phyloP scores from a whole-genome alignment of 2,113 vertebrate genomes.

The Thalassoma bifasciatum region DNA sequence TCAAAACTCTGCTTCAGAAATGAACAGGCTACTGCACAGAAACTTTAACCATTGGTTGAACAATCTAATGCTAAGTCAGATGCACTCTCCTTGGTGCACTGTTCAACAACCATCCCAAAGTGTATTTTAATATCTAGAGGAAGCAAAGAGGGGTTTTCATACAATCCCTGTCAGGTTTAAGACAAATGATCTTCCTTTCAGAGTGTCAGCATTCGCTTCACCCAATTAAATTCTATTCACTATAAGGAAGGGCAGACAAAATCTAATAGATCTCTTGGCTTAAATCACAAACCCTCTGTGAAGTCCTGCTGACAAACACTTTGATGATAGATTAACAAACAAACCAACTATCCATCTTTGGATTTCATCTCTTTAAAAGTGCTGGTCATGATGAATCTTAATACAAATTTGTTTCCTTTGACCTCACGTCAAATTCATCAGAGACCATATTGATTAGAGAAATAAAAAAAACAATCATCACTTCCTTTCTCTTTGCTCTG shows the following conservation, averaged over 20 bases:
- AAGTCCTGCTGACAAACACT: background rate
- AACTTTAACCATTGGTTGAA: too few relatives aligned
- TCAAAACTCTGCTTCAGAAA: too few relatives aligned
- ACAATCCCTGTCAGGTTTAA: too few relatives aligned
- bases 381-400: background rate
- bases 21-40: too few relatives aligned
- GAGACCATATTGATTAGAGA: slow-evolving; percentile 25
- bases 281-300: background rate
- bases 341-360: background rate
- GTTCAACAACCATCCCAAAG: too few relatives aligned
- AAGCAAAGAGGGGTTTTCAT: too few relatives aligned
- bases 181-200: too few relatives aligned
- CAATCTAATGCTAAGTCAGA: too few relatives aligned
- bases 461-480: background rate
- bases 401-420: background rate
- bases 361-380: background rate
- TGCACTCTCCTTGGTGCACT: too few relatives aligned
- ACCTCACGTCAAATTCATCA: slow-evolving; percentile 23
- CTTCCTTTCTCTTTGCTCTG: background rate
- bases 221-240: background rate
- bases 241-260: too few relatives aligned
- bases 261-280: background rate
- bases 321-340: background rate
- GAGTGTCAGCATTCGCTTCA: too few relatives aligned
- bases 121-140: too few relatives aligned